Evolutionary conservation across 2,797 vertebrate genomes (phyloP).

Genomic region (Xenops minutus): DNA sequence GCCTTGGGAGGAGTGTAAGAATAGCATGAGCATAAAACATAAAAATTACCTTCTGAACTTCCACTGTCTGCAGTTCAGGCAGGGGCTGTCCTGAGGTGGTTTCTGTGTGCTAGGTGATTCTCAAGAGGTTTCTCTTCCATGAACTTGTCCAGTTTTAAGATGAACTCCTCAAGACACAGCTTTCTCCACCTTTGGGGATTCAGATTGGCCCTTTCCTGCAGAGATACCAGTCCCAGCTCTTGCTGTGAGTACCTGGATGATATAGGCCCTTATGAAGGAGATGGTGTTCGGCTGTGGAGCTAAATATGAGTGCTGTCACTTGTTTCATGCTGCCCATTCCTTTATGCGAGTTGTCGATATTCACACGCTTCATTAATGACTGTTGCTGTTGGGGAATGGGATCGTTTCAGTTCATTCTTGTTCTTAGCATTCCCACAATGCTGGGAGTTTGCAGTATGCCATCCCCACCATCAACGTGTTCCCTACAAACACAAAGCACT

Average conservation of each 20-base stretch:
- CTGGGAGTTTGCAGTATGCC: slow-evolving; percentile 19
- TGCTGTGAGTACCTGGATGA: neutral
- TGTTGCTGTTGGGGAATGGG: neutral
- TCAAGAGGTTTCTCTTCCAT: neutral
- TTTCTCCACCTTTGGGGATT: neutral
- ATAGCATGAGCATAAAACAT: neutral
- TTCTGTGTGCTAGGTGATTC: neutral
- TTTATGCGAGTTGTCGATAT: neutral
- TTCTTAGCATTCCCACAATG: neutral
- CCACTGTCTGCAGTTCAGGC: neutral
- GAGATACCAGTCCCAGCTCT: neutral
- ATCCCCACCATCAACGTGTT: slow-evolving; percentile 40
- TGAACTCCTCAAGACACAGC: neutral
- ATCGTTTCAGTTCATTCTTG: neutral
- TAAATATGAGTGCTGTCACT: neutral
- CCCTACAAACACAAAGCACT: slow-evolving; percentile 60
- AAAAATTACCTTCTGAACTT: neutral
- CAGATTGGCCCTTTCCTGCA: neutral
- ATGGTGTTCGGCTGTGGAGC: neutral
- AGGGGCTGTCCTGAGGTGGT: neutral
- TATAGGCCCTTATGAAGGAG: neutral
- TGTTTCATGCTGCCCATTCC: neutral
- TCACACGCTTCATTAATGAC: neutral
- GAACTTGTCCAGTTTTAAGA: neutral
- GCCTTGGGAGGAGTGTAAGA: neutral